Conservation (phyloP, 2,888 invertebrate genomes). For the Seladonia tumulorum region DNA sequence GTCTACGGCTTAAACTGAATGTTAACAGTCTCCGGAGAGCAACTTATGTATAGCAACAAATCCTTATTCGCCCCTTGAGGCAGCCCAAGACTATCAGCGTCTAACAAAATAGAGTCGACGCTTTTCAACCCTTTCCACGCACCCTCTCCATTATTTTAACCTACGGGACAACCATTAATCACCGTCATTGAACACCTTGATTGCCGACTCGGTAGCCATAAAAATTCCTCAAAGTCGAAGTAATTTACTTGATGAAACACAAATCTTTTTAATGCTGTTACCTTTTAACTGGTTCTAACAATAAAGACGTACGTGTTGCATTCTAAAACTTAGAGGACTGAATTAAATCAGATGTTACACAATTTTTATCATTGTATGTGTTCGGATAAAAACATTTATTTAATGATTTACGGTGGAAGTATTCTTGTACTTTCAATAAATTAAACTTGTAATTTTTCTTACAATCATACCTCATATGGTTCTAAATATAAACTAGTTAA, state of each 20-base stretch:
- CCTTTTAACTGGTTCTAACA: background rate
- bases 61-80: background rate
- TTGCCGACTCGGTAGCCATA: background rate
- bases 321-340: background rate
- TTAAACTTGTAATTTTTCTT: no score
- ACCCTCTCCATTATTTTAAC: background rate
- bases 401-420: background rate
- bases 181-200: background rate
- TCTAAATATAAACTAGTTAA: no score
- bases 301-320: background rate
- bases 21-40: background rate
- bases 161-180: background rate
- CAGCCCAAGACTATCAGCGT: background rate
- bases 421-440: no score
- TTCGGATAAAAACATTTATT: background rate
- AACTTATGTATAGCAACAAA: background rate
- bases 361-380: background rate
- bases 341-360: background rate
- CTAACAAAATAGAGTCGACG: background rate
- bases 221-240: no score
- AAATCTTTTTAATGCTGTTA: background rate
- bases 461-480: no score
- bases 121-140: background rate
- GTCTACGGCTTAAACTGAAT: background rate
- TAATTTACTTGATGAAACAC: background rate